These are phyloP conservation scores for Heteromyza rotundicornis DNA, from an alignment of 2,888 invertebrate genomes.

Conservation along the genomic window DNA sequence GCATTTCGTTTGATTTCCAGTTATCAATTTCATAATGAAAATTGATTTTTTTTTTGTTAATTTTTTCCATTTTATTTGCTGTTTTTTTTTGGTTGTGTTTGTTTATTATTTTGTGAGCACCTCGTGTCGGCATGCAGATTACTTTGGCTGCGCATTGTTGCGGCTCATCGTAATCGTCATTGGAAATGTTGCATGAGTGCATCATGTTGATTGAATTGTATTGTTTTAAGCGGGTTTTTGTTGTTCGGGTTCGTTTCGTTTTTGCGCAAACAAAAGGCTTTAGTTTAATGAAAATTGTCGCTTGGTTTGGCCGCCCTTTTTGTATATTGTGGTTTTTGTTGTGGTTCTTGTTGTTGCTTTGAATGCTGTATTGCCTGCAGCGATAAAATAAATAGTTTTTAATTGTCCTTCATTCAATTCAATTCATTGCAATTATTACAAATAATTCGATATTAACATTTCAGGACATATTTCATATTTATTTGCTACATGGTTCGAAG, in stretches of 20 bases:
- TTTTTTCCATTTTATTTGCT: conserved; percentile 13
- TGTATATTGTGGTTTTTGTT: neutral
- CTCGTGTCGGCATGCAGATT: conserved; percentile 24
- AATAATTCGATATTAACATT: too few relatives aligned
- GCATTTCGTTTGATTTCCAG: conserved; percentile 46
- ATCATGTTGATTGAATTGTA: conserved; percentile 51
- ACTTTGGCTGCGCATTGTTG: conserved; percentile 8
- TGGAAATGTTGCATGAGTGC: conserved; percentile 27
- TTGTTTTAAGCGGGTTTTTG: conserved; percentile 41
- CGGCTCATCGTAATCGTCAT: conserved; percentile 20
- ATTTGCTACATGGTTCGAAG: too few relatives aligned
- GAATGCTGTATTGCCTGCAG: neutral
- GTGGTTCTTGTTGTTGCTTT: neutral
- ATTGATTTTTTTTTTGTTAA: conserved; percentile 26
- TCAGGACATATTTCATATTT: too few relatives aligned
- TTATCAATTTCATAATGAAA: conserved; percentile 48
- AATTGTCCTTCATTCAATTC: neutral
- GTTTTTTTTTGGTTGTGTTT: conserved; percentile 13
- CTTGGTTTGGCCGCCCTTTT: conserved; percentile 41
- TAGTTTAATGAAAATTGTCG: conserved; percentile 57
- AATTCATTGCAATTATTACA: too few relatives aligned
- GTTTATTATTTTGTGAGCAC: conserved; percentile 10
- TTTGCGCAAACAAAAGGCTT: conserved; percentile 41
- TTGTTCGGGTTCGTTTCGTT: conserved; percentile 10
- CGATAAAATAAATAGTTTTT: conserved; percentile 5